Evolutionary conservation across 1,140 invertebrate species (phyloP), one percentile per base, ranked within the genome.

Genomic region (Formica selysi): DNA sequence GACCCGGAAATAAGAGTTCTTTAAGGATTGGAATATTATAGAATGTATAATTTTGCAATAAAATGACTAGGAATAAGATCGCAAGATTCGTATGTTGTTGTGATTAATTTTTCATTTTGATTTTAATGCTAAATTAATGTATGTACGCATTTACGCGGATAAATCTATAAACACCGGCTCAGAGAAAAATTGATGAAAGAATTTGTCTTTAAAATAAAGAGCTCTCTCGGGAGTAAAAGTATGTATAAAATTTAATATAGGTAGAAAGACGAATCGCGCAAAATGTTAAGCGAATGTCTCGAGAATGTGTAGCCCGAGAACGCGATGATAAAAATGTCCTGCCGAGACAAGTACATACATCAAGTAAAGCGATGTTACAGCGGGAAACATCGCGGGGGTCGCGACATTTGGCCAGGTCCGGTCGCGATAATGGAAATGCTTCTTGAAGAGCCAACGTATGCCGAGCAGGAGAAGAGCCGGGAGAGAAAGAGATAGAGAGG

Each of bases 401-500:
- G 79, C 79, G 79, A 83, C 79, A 83, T 83, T 83, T 83, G 79
- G 79, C 79, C 68, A 83, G 54, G 79, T 83, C 79, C 79, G 68
- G 79, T 44, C 79, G 68, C 79, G 79, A 83, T 83, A 83, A 83
- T 83, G 79, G 79, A 83, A 83, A 83, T 68, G 68, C 68, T 83
- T 83, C 79, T 73, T 61, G 67, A 81, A 73, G 85, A 87, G 76
- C n/a, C 59, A 87, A 70, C 44, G 29, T n/a, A 78, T 78, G 13
- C 41, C 8, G 41, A 41, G 71, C 36, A 57, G 76, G 65, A 59
- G 73, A 61, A 57, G 48, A 11, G 10, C 22, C 22, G 10, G 2
- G 41, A 44, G 41, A 8, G 10, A 11, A 3, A 44, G 41, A 11
- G 22, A 11, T 36, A 13, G 57, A n/a, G 22, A 70, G 38, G 22